A percentile compares a stretch with the other conserved stretches of the same genome.
Conservation (phyloP, 2,113 vertebrate genomes). For the Hydrochoerus hydrochaeris region DNA sequence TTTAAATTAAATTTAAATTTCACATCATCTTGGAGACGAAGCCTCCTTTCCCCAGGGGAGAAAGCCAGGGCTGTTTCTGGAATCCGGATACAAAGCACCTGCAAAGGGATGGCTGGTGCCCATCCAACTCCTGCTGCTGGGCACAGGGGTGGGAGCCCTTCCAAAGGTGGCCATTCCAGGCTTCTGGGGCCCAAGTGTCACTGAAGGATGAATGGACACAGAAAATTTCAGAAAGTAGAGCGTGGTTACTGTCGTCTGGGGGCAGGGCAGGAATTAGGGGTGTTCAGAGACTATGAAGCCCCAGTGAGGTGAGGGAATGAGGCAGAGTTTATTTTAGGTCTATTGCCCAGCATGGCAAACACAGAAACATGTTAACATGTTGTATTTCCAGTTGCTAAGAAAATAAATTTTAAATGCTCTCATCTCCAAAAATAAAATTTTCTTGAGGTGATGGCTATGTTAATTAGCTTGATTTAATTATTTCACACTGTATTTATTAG, state of each 20-base stretch:
- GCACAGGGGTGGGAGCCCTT: too few relatives aligned
- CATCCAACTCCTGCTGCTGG: too few relatives aligned
- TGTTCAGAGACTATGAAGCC: too few relatives aligned
- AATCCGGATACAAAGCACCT: too few relatives aligned
- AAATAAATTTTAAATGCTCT: background rate
- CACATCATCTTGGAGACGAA: background rate
- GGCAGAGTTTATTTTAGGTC: background rate
- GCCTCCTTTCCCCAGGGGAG: background rate
- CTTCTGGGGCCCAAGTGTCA: background rate
- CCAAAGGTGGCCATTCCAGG: accelerated
- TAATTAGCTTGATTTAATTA: background rate
- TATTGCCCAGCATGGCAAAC: background rate
- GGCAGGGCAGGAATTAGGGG: too few relatives aligned
- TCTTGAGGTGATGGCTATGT: background rate
- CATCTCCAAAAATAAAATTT: background rate
- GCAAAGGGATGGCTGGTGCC: too few relatives aligned
- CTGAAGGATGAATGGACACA: background rate
- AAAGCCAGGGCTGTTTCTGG: background rate
- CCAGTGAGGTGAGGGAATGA: accelerated
- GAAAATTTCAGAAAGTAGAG: background rate
- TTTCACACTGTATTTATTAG: background rate
- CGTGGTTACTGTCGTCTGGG: background rate
- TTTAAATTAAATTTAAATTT: background rate
- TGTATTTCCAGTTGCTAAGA: background rate
- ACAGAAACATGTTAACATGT: background rate